Evolutionary conservation across 2,888 invertebrate genomes (phyloP).

Genomic region (Pomacea canaliculata): DNA sequence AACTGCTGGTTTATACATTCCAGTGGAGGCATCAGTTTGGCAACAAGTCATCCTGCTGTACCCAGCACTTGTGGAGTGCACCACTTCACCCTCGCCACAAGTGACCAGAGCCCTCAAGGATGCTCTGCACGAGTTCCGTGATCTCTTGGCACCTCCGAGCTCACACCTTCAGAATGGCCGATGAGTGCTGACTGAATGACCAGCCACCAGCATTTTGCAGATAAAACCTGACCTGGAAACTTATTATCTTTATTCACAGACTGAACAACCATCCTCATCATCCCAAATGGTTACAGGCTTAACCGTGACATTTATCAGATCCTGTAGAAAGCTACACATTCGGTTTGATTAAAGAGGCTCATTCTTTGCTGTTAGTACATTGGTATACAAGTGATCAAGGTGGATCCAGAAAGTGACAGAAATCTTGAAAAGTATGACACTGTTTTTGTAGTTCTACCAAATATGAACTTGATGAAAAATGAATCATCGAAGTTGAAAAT

Average conservation of each 20-base stretch:
- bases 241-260: background rate
- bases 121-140: slow-evolving; percentile 85
- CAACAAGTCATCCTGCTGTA: slow-evolving; percentile 92
- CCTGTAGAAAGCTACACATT: too few species aligned
- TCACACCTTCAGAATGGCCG: slow-evolving; percentile 38
- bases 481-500: too few species aligned
- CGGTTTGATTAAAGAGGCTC: too few species aligned
- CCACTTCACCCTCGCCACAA: slow-evolving; percentile 82
- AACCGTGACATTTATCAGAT: too few species aligned
- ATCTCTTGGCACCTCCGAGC: slow-evolving; percentile 60
- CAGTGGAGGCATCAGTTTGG: slow-evolving; percentile 92
- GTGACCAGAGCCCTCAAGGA: slow-evolving; percentile 80
- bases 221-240: background rate
- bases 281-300: too few species aligned
- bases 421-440: too few species aligned
- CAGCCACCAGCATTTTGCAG: background rate
- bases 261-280: background rate
- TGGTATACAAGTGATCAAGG: too few species aligned
- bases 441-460: too few species aligned
- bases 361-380: too few species aligned
- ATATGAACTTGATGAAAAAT: too few species aligned
- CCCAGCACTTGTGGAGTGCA: slow-evolving; percentile 89
- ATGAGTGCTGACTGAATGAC: slow-evolving; percentile 7
- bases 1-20: slow-evolving; percentile 44
- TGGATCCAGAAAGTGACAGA: too few species aligned